Conservation (phyloP, 2,888 invertebrate species). For the Tenodera sinensis region DNA sequence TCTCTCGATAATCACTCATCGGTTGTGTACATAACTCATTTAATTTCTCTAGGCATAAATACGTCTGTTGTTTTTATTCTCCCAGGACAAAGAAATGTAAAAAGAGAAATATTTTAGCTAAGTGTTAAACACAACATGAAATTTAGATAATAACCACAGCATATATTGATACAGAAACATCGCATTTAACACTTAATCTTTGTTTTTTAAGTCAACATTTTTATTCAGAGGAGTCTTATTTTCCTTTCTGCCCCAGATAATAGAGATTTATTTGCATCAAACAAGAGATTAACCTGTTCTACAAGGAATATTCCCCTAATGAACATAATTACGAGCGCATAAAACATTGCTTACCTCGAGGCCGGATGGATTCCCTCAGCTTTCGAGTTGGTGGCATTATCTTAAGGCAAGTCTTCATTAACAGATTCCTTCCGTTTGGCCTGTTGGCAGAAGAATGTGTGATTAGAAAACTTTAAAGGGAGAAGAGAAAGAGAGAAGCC, state of each 20-base stretch:
- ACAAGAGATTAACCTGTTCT: neutral
- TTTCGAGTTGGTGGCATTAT: neutral
- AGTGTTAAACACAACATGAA: too few relatives aligned
- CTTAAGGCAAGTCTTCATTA: constrained; percentile 4
- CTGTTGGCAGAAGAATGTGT: constrained; percentile 7
- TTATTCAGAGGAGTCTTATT: neutral
- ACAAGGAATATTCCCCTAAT: neutral
- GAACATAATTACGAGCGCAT: neutral
- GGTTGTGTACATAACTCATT: too few relatives aligned
- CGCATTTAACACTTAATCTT: neutral
- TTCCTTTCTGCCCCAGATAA: neutral
- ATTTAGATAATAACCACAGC: too few relatives aligned
- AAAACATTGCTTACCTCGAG: neutral
- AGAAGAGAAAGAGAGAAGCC: neutral
- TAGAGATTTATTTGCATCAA: neutral
- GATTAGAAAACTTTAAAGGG: constrained; percentile 6
- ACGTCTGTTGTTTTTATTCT: too few relatives aligned
- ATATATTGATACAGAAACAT: too few relatives aligned
- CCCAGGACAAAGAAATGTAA: too few relatives aligned
- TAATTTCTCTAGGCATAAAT: too few relatives aligned
- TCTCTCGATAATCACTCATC: too few relatives aligned
- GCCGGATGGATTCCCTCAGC: neutral
- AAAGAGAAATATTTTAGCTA: too few relatives aligned
- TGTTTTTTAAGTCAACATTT: neutral
- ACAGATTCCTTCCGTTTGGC: constrained; percentile 12